A percentile compares a stretch with the other conserved stretches of the same genome.
Evolutionary conservation across 1,140 invertebrate genomes (phyloP).

Genomic region (Calliopsis andreniformis): DNA sequence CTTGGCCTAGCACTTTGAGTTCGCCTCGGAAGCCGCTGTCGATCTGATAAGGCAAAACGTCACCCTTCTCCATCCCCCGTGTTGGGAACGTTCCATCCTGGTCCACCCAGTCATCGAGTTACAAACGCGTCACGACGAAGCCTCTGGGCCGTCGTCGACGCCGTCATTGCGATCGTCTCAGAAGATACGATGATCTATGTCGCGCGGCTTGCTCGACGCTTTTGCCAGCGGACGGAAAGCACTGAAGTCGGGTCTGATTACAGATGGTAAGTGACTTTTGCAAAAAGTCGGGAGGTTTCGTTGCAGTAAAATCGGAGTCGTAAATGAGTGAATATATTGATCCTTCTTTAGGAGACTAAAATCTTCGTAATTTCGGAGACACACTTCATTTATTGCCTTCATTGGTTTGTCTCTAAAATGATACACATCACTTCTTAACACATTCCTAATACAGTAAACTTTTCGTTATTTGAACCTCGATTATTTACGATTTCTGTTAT

Average conservation of each 20-base stretch:
- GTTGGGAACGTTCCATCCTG: constrained; percentile 22
- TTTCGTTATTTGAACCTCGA: too few species aligned
- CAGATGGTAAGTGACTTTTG: background rate
- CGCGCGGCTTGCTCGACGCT: constrained; percentile 59
- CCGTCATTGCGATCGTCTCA: constrained; percentile 51
- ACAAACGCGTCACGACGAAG: constrained; percentile 40
- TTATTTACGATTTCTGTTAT: too few species aligned
- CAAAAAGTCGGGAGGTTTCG: background rate
- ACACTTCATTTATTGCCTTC: too few species aligned
- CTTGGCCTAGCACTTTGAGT: constrained; percentile 62
- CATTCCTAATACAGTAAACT: too few species aligned
- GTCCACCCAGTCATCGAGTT: constrained; percentile 40
- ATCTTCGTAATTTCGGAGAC: too few species aligned
- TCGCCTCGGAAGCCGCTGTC: constrained; percentile 61
- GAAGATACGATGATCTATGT: constrained; percentile 67
- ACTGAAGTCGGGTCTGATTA: background rate
- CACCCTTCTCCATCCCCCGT: constrained; percentile 21
- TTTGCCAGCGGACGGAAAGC: constrained; percentile 38
- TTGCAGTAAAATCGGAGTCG: too few species aligned
- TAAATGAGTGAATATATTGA: too few species aligned
- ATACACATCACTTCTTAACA: too few species aligned
- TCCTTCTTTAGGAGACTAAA: too few species aligned
- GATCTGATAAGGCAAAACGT: constrained; percentile 67
- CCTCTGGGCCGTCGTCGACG: constrained; percentile 42
- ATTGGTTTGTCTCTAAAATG: too few species aligned